Evolutionary conservation across 1,140 invertebrate genomes (phyloP), one percentile per base, ranked within the genome.

Genomic region (Calliopsis andreniformis): DNA sequence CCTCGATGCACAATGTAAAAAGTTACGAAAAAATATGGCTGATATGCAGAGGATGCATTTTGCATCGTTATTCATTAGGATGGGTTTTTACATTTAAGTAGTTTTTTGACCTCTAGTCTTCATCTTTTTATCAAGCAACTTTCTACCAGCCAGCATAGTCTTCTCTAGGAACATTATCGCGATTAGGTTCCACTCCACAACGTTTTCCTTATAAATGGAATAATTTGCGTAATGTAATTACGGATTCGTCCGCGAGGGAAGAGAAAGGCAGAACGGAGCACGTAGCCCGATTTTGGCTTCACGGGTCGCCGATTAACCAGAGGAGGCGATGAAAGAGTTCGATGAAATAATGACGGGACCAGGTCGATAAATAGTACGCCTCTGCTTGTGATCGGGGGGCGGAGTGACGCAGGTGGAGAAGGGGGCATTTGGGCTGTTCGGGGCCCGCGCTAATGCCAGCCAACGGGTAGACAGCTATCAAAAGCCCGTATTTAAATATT

Each of bases 401-500:
- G 78, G 80, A 72, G 80, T 78, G 68, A 56, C 23, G 10, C 78
- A 69, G 73, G 63, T 42, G 55, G 43, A 61, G n/a, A 51, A 25
- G 62, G 42, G 59, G 25, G 6, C 23, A 61, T 62, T 20, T 42
- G 42, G 70, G 28, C 55, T 53, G 73, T 82, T 53, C 47, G 39
- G 73, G 85, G 73, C 20, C 80, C 63, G 64, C 71, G 64, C 80
- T 87, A 87, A 86, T 87, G 76, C 84, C 86, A 82, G 82, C 72
- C 64, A 72, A 85, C n/a, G 76, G 77, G 85, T 88, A 89, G 86
- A 87, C 87, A 85, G 83, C 84, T 88, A 89, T 91, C 91, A 90
- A 90, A 87, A 84, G 80, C 87, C 85, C 79, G 78, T 88, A 92
- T 91, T 91, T 91, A 92, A 91, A 91, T 91, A 91, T 90, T 91